Conservation (phyloP, 2,113 vertebrate genomes). For the Rhinoptilus africanus region DNA sequence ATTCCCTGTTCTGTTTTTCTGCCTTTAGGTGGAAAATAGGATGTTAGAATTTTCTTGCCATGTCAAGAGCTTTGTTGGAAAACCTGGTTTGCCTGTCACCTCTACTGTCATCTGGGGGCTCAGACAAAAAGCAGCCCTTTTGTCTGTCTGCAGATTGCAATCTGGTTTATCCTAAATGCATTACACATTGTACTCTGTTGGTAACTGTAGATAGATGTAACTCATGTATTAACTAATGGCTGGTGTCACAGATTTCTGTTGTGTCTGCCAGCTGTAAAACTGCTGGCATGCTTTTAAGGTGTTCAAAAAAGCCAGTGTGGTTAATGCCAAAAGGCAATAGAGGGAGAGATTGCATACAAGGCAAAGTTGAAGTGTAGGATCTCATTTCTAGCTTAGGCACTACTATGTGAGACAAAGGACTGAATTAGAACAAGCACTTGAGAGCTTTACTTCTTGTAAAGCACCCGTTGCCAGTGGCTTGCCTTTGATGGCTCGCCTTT, state of each 20-base stretch:
- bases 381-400: not conserved
- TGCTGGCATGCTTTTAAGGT: not conserved
- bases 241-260: not conserved
- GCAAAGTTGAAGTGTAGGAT: not conserved
- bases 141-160: not conserved
- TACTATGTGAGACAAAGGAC: not conserved
- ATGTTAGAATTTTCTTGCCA: not conserved
- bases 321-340: not conserved
- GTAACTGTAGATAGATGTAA: not conserved
- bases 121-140: not conserved
- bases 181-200: not conserved
- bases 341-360: not conserved
- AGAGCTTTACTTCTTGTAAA: not conserved
- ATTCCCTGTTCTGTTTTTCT: not conserved
- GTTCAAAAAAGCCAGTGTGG: not conserved
- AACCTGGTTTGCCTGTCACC: not conserved
- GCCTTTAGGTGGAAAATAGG: not conserved
- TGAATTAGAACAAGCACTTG: not conserved
- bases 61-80: not conserved
- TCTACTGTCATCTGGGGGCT: not conserved
- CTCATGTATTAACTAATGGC: not conserved
- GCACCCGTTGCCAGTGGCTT: not conserved
- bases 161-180: not conserved
- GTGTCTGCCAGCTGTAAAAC: not conserved
- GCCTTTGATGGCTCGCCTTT: not conserved